phyloP scores from a whole-genome alignment of 2,888 invertebrate genomes.

The Tenthredo mesomela region DNA sequence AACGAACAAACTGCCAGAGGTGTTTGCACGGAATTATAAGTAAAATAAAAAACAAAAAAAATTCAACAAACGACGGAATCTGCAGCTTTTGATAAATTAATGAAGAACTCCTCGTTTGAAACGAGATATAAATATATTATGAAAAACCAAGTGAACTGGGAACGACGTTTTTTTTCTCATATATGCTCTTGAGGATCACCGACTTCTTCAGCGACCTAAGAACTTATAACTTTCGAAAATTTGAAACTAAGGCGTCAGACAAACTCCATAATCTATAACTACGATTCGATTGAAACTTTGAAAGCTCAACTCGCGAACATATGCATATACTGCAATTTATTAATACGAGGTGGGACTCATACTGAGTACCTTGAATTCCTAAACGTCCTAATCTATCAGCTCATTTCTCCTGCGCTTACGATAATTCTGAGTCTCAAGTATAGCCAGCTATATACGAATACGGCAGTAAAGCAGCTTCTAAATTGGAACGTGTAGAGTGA shows the following conservation, averaged over 20 bases:
- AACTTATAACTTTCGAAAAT: not conserved
- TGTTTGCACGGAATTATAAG: not conserved
- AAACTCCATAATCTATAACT: no score
- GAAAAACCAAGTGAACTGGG: not conserved
- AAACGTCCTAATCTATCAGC: not conserved
- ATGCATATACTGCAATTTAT: not conserved
- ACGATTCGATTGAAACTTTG: not conserved
- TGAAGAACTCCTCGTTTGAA: not conserved
- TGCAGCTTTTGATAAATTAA: not conserved
- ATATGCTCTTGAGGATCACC: not conserved
- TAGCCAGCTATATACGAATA: not conserved
- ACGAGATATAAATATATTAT: not conserved
- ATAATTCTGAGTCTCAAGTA: not conserved
- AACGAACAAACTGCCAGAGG: not conserved
- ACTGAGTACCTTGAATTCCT: no score
- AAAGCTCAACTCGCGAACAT: not conserved
- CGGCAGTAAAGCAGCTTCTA: not conserved
- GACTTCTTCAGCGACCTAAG: not conserved
- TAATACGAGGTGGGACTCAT: not conserved
- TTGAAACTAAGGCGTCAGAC: no score
- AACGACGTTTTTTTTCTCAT: not conserved
- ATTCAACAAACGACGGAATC: not conserved
- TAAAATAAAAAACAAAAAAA: not conserved
- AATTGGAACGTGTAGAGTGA: not conserved
- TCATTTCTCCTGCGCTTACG: not conserved